phyloP scores from a whole-genome alignment of 2,888 invertebrate genomes.

The Acleris literana region DNA sequence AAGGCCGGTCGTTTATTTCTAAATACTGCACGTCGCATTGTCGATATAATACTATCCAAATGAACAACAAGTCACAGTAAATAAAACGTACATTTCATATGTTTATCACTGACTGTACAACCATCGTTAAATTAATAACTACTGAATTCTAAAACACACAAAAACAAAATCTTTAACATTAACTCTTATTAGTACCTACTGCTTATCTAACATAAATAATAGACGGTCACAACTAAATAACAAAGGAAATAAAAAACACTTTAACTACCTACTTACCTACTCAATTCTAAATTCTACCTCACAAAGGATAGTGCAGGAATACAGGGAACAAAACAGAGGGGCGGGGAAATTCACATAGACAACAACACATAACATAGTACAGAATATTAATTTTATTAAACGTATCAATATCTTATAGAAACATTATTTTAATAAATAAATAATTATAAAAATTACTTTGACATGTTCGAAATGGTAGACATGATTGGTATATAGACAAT shows the following conservation, averaged over 20 bases:
- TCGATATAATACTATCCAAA: too few species aligned
- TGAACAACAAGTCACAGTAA: not conserved
- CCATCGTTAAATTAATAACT: too few species aligned
- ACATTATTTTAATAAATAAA: conserved; percentile 75
- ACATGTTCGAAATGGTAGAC: conserved; percentile 62
- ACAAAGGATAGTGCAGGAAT: conserved; percentile 16
- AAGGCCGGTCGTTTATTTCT: too few species aligned
- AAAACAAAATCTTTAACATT: not conserved
- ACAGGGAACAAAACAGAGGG: conserved; percentile 10
- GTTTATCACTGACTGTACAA: too few species aligned
- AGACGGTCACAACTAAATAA: conserved; percentile 13
- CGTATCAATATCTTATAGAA: conserved; percentile 77
- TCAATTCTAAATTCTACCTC: conserved; percentile 11
- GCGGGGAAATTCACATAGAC: conserved; percentile 50
- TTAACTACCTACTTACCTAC: not conserved
- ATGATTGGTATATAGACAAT: conserved; percentile 61
- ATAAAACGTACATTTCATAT: not conserved
- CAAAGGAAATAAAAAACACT: not conserved
- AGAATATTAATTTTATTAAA: conserved; percentile 80
- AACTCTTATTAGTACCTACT: conserved; percentile 10
- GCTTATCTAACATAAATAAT: not conserved
- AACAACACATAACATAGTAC: conserved; percentile 67
- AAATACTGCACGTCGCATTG: too few species aligned
- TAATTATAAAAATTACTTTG: conserved; percentile 67
- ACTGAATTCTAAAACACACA: not conserved